A percentile compares a stretch with the other conserved stretches of the same genome.
phyloP scores from a whole-genome alignment of 2,888 invertebrate species.

The Helicoverpa assulta region DNA sequence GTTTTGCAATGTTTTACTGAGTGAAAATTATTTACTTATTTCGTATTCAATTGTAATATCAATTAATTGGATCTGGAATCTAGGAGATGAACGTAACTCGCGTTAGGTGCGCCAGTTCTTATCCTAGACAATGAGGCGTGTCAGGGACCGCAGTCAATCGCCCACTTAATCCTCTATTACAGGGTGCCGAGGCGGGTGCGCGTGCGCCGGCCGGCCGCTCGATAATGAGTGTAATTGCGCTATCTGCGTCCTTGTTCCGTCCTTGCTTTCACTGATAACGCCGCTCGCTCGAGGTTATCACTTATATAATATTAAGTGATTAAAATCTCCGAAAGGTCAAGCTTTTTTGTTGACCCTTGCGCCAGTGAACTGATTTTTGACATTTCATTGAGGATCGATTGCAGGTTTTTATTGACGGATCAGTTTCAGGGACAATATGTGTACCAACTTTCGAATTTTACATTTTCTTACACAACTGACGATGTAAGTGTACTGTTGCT shows the following conservation, averaged over 20 bases:
- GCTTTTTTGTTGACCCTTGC: constrained; percentile 66
- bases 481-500: constrained; percentile 27
- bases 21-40: constrained; percentile 18
- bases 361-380: constrained; percentile 73
- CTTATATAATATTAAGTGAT: constrained; percentile 74
- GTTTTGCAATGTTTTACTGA: neutral
- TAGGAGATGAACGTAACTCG: constrained; percentile 58
- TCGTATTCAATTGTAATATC: constrained; percentile 44
- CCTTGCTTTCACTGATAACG: constrained; percentile 90
- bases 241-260: constrained; percentile 85
- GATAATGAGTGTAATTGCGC: constrained; percentile 84
- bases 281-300: constrained; percentile 71
- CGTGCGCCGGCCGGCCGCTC: constrained; percentile 71
- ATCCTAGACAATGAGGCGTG: constrained; percentile 80
- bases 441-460: constrained; percentile 55
- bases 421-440: constrained; percentile 55
- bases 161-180: constrained; percentile 73
- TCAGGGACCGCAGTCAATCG: constrained; percentile 75
- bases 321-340: constrained; percentile 72
- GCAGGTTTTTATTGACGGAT: constrained; percentile 56
- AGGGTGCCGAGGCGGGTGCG: constrained; percentile 65
- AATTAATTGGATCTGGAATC: constrained; percentile 45
- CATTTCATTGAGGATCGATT: constrained; percentile 65
- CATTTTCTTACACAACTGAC: constrained; percentile 44
- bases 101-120: constrained; percentile 62